Base-by-base conservation (phyloP, 1,140 invertebrate species). In the Drosophila mayri region DNA sequence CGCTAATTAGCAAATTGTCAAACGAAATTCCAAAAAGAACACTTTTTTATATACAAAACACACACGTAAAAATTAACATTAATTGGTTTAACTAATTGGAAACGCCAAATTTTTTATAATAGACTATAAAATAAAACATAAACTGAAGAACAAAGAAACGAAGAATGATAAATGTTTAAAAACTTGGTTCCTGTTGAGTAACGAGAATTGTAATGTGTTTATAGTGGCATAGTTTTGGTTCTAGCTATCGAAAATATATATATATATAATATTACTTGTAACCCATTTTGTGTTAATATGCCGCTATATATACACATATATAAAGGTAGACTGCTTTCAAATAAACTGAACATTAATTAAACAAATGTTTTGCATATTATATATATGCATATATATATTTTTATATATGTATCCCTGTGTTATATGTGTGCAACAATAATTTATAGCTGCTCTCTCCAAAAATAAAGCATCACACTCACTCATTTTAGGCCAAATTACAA, bases 101-200 rank as follows among this genome's bases (percentile, higher is more conserved):
- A 78, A 78, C 32, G 84, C 85, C 84, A 88, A 88, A 88, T 90
- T 88, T 88, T 76, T 88, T 65, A 37, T 16, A n/a, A 78, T 80
- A 87, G 84, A 50, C 37, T 79, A 41, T 57, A 71, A 10, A 32
- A 68, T 37, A 76, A 49, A 18, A 30, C 37, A 28, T 18, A 52
- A 52, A 52, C 50, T 16, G n/a, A 68, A 43, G 18, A 40, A 43
- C 22, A 16, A 49, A 18, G 47, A 49, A 49, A 50, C 47, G 9
- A 44, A 64, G 20, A 67, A 68, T 50, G 41, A 67, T 38, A 50
- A 70, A 66, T 64, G 49, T 83, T 79, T 73, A 72, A 74, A 87
- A 78, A 87, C 65, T 87, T 80, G 71, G 83, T 87, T 87, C 83
- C 83, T 88, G 67, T 83, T 88, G 64, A 65, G 46, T 55, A 79